Base-by-base conservation (phyloP, 2,113 vertebrate genomes). In the Spizaetus ornatus region DNA sequence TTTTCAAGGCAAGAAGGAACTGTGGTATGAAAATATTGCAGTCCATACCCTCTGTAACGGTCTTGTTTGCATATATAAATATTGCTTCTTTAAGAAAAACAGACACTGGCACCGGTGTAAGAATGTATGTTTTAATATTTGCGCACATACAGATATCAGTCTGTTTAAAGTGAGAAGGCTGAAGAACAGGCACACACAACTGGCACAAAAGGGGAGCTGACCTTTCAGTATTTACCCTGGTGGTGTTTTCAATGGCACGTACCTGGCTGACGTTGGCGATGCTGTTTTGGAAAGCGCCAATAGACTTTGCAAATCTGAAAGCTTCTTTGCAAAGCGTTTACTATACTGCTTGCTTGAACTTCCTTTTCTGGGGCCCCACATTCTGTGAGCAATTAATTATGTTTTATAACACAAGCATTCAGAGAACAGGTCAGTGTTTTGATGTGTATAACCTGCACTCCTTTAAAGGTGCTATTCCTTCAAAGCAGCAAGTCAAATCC, bases 171-270 rank as follows among this genome's bases (percentile, higher is more conserved):
- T 0, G 0, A 79, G 88, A 69, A 69, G 56, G 58, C 78, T 94
- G 91, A 85, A 87, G 93, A 79, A 70, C 86, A 76, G 88, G 45
- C 86, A 82, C 69, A 91, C 56, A 85, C 72, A 92, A 85, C 91
- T 89, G 93, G 94, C 97, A 96, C 91, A 95, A 97, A 96, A 95
- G 97, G n/a, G 70, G 62, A 96, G 81, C 82, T 95, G 94, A 96
- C 95, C 95, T 97, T 96, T 95, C 80, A 90, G 70, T 96, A 5
- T 97, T 97, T 96, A 97, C 86, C 50, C 74, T 77, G 89, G 53
- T 91, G 93, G 67, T 97, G 92, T 95, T 97, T 97, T 95, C 91
- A 82, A 50, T 97, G 95, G 96, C 97, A 97, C 84, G 62, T 48
- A 85, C 86, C 62, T 4, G 84, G 95, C 96, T 97, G 96, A 97